Conservation (phyloP, 2,888 invertebrate genomes). For the Tolmerus cingulatus region DNA sequence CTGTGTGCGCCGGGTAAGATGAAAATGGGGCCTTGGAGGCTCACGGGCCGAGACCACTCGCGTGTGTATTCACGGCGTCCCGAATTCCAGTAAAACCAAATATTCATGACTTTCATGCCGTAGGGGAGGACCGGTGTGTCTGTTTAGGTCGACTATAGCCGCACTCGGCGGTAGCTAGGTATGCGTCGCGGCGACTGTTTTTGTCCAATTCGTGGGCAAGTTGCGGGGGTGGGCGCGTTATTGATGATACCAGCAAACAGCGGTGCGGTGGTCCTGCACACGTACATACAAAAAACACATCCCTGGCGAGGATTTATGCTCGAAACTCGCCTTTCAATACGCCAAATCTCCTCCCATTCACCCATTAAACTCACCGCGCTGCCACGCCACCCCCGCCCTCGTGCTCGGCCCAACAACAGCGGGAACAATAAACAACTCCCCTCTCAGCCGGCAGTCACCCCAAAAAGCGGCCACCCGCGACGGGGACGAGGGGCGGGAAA, state of each 20-base stretch:
- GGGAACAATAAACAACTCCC: conserved; percentile 40
- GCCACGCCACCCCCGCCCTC: neutral
- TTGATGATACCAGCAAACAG: conserved; percentile 28
- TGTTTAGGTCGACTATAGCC: neutral
- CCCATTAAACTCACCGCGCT: conserved; percentile 39
- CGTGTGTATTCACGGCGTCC: neutral
- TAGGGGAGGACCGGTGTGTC: neutral
- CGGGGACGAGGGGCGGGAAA: neutral
- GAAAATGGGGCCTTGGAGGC: neutral
- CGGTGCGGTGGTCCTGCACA: neutral
- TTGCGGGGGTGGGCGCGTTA: conserved; percentile 13
- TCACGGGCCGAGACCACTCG: neutral
- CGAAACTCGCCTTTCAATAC: conserved; percentile 40
- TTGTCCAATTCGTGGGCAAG: conserved; percentile 15
- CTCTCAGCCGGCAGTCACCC: neutral
- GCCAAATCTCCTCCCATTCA: conserved; percentile 42
- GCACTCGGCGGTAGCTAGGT: neutral
- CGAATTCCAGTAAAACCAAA: conserved; percentile 37
- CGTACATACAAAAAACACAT: conserved; percentile 37
- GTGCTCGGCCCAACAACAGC: neutral
- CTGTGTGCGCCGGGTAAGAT: neutral
- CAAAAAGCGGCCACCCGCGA: conserved; percentile 10
- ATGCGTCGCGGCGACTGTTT: conserved; percentile 26
- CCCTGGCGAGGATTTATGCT: conserved; percentile 40
- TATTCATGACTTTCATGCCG: conserved; percentile 39